These are phyloP conservation scores for Chaetogeoica ovagalla DNA, from an alignment of 2,888 invertebrate genomes.

Conservation along the genomic window DNA sequence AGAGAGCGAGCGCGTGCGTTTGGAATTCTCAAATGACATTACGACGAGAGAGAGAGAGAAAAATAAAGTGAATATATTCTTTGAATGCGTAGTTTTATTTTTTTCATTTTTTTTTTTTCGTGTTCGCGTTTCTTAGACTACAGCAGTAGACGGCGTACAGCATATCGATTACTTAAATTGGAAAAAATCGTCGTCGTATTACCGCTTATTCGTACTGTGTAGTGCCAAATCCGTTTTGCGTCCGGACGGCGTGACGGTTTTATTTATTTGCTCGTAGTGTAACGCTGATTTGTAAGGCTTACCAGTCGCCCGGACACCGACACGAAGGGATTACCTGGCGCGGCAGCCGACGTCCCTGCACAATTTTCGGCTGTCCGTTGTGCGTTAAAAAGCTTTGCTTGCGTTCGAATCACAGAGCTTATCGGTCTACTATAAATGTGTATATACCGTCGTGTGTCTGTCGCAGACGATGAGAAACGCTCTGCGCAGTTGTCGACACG, in stretches of 20 bases:
- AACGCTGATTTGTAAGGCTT: slow-evolving; percentile 53
- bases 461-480: slow-evolving; percentile 8
- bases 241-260: slow-evolving; percentile 42
- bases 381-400: slow-evolving; percentile 39
- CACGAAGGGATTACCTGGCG: slow-evolving; percentile 37
- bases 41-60: not conserved
- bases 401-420: slow-evolving; percentile 29
- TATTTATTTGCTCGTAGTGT: slow-evolving; percentile 47
- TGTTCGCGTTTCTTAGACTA: not conserved
- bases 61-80: not conserved
- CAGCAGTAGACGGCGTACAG: not conserved
- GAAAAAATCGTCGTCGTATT: slow-evolving; percentile 32
- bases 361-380: slow-evolving; percentile 38
- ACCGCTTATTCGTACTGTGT: no score
- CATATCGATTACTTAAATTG: slow-evolving; percentile 47
- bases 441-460: slow-evolving; percentile 9
- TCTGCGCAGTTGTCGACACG: slow-evolving; percentile 18
- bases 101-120: not conserved
- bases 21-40: not conserved
- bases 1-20: not conserved
- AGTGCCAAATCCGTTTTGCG: slow-evolving; percentile 52
- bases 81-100: not conserved
- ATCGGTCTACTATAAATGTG: no score
- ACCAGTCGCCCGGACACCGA: slow-evolving; percentile 30
- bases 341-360: not conserved